Conservation (phyloP, 1,140 invertebrate genomes). For the Pemphigus obesinymphae region DNA sequence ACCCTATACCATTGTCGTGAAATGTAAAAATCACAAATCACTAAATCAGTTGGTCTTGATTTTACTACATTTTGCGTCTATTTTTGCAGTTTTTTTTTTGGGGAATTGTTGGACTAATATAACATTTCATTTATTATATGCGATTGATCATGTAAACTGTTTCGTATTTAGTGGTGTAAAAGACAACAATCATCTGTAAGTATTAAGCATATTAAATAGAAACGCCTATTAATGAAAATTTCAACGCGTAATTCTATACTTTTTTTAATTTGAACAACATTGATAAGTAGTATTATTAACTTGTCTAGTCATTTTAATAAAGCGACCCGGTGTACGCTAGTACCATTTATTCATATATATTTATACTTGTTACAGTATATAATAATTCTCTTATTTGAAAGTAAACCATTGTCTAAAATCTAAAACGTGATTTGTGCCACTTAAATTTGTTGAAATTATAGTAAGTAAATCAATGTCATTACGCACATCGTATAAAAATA, state of each 20-base stretch:
- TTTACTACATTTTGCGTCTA: neutral
- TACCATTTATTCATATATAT: no score
- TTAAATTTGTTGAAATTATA: neutral
- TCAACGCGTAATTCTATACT: neutral
- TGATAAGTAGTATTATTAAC: neutral
- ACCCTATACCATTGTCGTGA: neutral
- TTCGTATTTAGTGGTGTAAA: neutral
- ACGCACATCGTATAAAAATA: no score
- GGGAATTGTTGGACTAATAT: neutral
- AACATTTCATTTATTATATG: neutral
- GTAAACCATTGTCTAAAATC: neutral
- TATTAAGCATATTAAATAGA: neutral
- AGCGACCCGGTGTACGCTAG: no score
- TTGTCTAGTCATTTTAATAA: constrained; percentile 6
- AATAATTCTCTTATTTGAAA: neutral
- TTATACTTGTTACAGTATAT: neutral
- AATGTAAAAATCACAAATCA: constrained; percentile 1
- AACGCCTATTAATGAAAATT: neutral
- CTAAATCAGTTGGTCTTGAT: constrained; percentile 12
- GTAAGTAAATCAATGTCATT: neutral
- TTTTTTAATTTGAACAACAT: neutral
- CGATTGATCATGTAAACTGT: neutral
- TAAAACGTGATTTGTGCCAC: neutral
- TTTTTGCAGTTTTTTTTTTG: neutral
- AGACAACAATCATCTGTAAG: neutral